These are phyloP conservation scores for Araneus ventricosus DNA, from an alignment of 1,140 invertebrate species.

Conservation along the genomic window DNA sequence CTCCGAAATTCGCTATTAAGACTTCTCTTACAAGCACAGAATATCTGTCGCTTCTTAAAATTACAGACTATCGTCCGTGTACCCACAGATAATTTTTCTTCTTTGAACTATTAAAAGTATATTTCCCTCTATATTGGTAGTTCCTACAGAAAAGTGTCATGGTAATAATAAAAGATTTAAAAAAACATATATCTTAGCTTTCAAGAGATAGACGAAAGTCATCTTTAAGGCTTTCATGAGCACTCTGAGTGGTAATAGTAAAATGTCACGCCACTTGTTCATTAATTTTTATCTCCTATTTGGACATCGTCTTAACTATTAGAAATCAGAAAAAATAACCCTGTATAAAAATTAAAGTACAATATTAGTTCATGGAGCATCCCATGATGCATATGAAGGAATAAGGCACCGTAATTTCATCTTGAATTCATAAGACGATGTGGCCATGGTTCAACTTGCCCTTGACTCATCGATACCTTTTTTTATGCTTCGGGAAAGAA, in stretches of 20 bases:
- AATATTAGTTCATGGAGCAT: not conserved
- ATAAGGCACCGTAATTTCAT: slow-evolving; percentile 25
- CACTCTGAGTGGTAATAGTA: not conserved
- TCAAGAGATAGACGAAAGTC: not conserved
- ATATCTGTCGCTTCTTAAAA: not conserved
- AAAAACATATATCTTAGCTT: not conserved
- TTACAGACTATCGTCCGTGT: not conserved
- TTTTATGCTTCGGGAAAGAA: not conserved
- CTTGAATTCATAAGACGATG: slow-evolving; percentile 26
- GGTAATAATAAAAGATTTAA: not conserved
- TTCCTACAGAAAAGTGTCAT: not conserved
- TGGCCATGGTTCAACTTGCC: not conserved
- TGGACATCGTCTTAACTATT: slow-evolving; percentile 12
- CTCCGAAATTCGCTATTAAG: not conserved
- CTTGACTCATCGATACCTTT: slow-evolving; percentile 39
- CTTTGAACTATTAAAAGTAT: not conserved
- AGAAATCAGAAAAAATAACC: not conserved
- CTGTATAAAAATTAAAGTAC: not conserved
- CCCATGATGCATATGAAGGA: not conserved
- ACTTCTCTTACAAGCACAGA: not conserved
- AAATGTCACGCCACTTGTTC: not conserved
- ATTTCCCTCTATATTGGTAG: not conserved
- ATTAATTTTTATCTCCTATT: not conserved
- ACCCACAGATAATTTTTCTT: not conserved
- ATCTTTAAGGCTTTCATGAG: slow-evolving; percentile 7